A percentile compares a stretch with the other conserved stretches of the same genome.
Conservation (phyloP, 2,113 vertebrate genomes). For the Propithecus coquereli region DNA sequence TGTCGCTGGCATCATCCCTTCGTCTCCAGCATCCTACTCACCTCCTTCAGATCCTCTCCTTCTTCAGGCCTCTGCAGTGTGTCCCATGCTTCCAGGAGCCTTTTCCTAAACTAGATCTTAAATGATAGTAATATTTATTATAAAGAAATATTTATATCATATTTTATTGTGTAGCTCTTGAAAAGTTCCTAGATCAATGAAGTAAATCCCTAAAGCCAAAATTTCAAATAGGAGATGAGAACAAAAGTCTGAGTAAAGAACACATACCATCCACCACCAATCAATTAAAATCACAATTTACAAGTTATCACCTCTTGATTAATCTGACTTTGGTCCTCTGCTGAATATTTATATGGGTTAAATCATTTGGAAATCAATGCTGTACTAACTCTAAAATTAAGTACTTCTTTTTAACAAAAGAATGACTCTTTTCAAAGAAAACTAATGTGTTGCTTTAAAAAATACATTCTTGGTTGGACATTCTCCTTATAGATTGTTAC, state of each 20-base stretch:
- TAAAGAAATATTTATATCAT: background rate
- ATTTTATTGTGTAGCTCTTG: background rate
- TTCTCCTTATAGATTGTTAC: background rate
- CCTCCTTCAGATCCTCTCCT: background rate
- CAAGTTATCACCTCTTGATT: background rate
- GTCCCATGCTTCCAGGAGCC: background rate
- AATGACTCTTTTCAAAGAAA: conserved; percentile 56
- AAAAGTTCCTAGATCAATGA: background rate
- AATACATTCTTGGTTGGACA: background rate
- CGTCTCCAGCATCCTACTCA: background rate
- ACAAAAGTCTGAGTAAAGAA: background rate
- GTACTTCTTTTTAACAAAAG: background rate
- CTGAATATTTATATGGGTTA: background rate
- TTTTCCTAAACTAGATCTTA: background rate
- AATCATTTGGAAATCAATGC: conserved; percentile 1
- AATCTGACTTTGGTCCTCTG: background rate
- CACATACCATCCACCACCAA: background rate
- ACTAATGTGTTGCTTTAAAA: conserved; percentile 35
- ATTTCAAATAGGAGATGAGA: background rate
- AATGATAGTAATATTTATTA: background rate
- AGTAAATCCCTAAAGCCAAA: background rate
- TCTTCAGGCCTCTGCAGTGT: background rate
- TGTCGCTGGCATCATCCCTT: background rate
- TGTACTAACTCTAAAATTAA: conserved; percentile 23
- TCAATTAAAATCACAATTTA: background rate